These are phyloP conservation scores for Microctenopoma lineatum DNA, from an alignment of 2,797 vertebrate genomes.

Conservation along the genomic window DNA sequence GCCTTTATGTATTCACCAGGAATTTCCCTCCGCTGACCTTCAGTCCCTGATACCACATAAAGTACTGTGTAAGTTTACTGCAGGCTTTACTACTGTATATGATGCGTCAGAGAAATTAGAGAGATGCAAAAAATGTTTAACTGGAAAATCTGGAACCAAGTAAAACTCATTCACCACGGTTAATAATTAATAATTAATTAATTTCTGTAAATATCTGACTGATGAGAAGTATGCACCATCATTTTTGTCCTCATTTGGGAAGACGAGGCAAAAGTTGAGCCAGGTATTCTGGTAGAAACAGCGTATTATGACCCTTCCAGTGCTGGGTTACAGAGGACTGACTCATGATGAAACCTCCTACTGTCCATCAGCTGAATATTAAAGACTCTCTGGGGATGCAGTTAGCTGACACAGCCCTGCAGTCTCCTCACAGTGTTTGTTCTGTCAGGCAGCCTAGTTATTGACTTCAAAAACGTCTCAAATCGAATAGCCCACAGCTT, in stretches of 20 bases:
- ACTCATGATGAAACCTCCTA: constrained; percentile 25
- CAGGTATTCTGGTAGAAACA: constrained; percentile 11
- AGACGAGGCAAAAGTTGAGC: not conserved
- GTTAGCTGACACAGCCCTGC: constrained; percentile 31
- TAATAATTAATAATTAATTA: too few relatives aligned
- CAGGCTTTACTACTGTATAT: too few relatives aligned
- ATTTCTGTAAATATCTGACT: constrained; percentile 8
- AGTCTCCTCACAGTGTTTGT: constrained; percentile 25
- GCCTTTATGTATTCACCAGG: not conserved
- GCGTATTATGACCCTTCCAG: not conserved
- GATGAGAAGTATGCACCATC: constrained; percentile 9
- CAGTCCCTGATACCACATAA: not conserved
- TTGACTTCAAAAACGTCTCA: constrained; percentile 36
- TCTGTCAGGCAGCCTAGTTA: constrained; percentile 46
- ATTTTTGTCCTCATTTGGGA: constrained; percentile 9
- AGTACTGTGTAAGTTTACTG: not conserved
- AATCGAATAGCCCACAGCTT: constrained; percentile 39
- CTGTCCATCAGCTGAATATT: constrained; percentile 29
- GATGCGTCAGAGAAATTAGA: too few relatives aligned
- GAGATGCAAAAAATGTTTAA: too few relatives aligned
- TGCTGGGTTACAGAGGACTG: constrained; percentile 27
- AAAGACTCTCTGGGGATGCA: constrained; percentile 42
- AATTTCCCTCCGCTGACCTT: constrained; percentile 7
- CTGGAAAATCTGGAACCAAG: not conserved
- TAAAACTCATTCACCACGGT: not conserved